Base-by-base conservation (phyloP, 2,888 invertebrate species). In the Brachynemurus nebulosus region DNA sequence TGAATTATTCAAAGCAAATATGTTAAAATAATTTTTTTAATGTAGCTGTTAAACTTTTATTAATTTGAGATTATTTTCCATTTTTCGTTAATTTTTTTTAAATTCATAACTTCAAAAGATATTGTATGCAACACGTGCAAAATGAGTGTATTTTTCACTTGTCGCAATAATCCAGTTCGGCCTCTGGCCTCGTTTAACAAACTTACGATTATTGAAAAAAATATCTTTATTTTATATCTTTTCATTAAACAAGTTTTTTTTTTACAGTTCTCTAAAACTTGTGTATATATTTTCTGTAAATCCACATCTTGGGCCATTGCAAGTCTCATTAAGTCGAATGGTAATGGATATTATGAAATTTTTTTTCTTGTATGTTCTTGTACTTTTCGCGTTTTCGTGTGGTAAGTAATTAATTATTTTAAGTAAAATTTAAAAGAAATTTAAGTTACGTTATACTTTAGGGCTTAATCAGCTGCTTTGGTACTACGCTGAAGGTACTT, bases 231-330 rank as follows among this genome's bases (percentile, higher is more conserved):
- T n/a, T n/a, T n/a, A n/a, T n/a, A n/a, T n/a, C n/a, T n/a, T n/a
- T n/a, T n/a, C n/a, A n/a, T n/a, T n/a, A n/a, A n/a, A n/a, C n/a
- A n/a, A n/a, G 9, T 18, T 42, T 48, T 52, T 51, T 51, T 57
- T 45, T 68, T 76, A 64, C 73, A 92, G 89, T 67, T 90, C 89
- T 52, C 73, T 96, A 54, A 96, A 96, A 68, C 74, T 96, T 62
- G 93, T 96, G 56, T 93, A 95, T 72, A 93, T 95, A 66, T 95
- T 95, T 69, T 95, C 93, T 54, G 91, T 96, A 45, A 95, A 93
- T 71, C 93, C 95, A 27, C 91, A 95, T 70, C 74, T 96, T 59
- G 96, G 96, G 49, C 95, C 95, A 49, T 74, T 95, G 54, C 93
- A 93, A 71, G 93, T 96, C 48, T 95, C 93, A 2, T 72, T 96